Base-by-base conservation (phyloP, 2,797 vertebrate genomes). In the Todus mexicanus region DNA sequence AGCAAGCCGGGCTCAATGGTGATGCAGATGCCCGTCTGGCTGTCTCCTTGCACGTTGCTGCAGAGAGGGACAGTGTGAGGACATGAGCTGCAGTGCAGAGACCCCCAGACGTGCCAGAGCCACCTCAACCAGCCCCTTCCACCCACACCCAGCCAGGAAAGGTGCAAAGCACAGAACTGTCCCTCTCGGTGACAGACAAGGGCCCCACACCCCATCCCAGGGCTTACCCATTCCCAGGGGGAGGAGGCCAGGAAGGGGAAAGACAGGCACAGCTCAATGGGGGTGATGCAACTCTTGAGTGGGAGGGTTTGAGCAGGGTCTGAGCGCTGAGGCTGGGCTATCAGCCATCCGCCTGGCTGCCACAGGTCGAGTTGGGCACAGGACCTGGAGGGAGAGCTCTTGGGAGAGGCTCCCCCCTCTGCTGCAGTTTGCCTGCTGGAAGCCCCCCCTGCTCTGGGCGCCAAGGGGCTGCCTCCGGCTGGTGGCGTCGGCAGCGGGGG, bases 1-100 rank as follows among this genome's bases (percentile, higher is more conserved):
- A 99, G 98, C 85, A 99, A 97, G 35, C 99, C 99, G 0, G 99
- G 99, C 80, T 99, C 99, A 0, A 99, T 99, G 77, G 99, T 99
- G 97, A 99, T 99, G 94, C 99, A 99, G 97, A 99, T 99, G 91
- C 98, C 99, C 4, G 98, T 98, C 95, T 98, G 97, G 92, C 98
- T 97, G 96, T 98, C 99, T 71, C 99, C 98, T 89, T 99, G 99
- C 76, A 99, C 98, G 0, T 99, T 99, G 95, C 99, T 99, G 71
- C 9, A 47, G 79, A 82, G 75, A 66, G 25, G 73, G 37, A 84
- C 2, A 3, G 29, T 22, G 4, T 22, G 15, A 68, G 29, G 18
- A 82, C 9, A 0, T 92, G 50, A 89, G 70, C 20, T 20, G 42
- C 1, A 0, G 35, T 26, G 33, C 26, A 66, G 23, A 93, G n/a